Conservation (phyloP, 2,113 vertebrate genomes). For the Cynopterus brachyotis region DNA sequence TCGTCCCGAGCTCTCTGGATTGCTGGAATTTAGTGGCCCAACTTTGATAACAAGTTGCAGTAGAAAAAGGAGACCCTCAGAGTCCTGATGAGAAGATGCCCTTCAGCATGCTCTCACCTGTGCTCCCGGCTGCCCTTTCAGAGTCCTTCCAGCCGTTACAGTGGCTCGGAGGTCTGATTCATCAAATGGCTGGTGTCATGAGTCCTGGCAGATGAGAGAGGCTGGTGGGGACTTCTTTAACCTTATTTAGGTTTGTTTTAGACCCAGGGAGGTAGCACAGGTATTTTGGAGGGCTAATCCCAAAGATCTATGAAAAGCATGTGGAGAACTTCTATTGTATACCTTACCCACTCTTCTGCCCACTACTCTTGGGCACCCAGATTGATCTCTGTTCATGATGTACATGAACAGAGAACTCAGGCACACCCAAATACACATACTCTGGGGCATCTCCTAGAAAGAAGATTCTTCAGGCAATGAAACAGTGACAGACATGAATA, state of each 20-base stretch:
- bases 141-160: background rate
- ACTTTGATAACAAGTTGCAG: background rate
- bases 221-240: background rate
- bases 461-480: background rate
- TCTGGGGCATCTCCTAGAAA: background rate
- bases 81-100: background rate
- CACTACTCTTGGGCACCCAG: background rate
- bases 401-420: background rate
- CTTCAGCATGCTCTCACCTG: background rate
- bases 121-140: background rate
- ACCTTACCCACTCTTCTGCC: background rate
- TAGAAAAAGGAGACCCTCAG: background rate
- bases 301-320: background rate
- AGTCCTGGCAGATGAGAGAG: background rate
- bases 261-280: background rate
- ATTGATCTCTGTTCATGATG: too few relatives aligned
- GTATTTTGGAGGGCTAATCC: background rate
- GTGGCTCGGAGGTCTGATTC: background rate
- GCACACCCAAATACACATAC: background rate
- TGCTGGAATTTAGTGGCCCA: background rate
- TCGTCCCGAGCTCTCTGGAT: background rate
- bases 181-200: background rate
- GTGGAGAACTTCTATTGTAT: background rate
- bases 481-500: background rate
- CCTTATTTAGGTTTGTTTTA: background rate